Evolutionary conservation across 2,888 invertebrate genomes (phyloP), one percentile per base, ranked within the genome.

Genomic region (Ceriagrion tenellum): DNA sequence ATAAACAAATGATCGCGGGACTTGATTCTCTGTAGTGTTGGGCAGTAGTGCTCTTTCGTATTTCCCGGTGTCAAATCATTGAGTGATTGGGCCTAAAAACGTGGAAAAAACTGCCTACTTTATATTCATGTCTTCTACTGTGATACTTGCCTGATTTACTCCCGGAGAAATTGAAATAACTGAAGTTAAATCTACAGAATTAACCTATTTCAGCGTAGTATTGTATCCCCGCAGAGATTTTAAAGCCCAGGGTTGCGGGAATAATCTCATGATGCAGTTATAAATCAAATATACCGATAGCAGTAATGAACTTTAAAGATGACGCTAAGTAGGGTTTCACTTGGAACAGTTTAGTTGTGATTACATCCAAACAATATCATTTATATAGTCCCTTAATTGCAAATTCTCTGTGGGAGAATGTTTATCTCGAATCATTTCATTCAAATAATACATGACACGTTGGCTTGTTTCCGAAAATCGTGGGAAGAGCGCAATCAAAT

Each of bases 401-500:
- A 35, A 12, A 18, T 16, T 16, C 2, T 6, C 18, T 35, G 30
- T 35, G 81, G 35, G 35, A 35, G 35, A 16, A 81, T 81, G 35
- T 81, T 81, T 81, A 30, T 81, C 81, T 35, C 30, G 12, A 10
- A 81, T 81, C 81, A 8, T 13, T 81, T 35, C 81, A 16, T 81
- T 81, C 81, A 81, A 81, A 81, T 81, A 81, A 35, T 13, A 81
- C 81, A 81, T 81, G 81, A 81, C 81, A 81, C 35, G 81, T 81
- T 35, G 81, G 81, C 81, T 81, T 35, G 81, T 35, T 81, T 35
- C 35, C 35, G 16, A 35, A 81, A 81, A 35, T 35, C 81, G 81
- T 81, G 81, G 81, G 81, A 35, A 35, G 13, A 35, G 35, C 81
- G 81, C 81, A 16, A 81, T 30, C 16, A 81, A 81, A 81, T 81